Percentiles rank a stretch among this genome's conserved stretches.
Conservation (phyloP, 2,888 invertebrate species). For the Ormyrus labotus region DNA sequence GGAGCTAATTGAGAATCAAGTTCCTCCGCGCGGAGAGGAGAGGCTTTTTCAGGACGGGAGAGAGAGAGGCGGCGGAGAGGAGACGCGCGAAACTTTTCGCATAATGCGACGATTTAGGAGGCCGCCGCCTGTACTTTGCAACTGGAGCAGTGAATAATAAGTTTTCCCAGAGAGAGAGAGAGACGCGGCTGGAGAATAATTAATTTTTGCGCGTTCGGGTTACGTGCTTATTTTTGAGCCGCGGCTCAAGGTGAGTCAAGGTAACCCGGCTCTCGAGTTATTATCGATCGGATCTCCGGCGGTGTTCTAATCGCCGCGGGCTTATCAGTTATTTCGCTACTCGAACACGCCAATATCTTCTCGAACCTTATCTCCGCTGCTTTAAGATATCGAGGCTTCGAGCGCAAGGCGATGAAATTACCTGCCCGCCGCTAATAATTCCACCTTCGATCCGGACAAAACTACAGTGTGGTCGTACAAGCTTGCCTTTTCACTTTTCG, state of each 20-base stretch:
- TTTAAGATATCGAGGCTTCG: neutral
- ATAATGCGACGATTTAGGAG: slow-evolving; percentile 36
- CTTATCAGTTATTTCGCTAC: slow-evolving; percentile 33
- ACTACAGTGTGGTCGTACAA: too few relatives aligned
- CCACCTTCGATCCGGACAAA: too few relatives aligned
- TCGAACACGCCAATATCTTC: too few relatives aligned
- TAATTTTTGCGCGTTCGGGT: too few relatives aligned
- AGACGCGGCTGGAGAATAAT: too few relatives aligned
- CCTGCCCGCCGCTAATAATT: too few relatives aligned
- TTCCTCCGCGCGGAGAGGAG: too few relatives aligned
- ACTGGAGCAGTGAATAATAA: too few relatives aligned
- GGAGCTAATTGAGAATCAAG: too few relatives aligned
- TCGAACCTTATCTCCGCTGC: neutral
- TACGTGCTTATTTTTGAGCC: too few relatives aligned
- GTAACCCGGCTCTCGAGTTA: slow-evolving; percentile 6
- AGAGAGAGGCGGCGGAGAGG: neutral
- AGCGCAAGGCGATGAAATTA: too few relatives aligned
- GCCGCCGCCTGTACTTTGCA: neutral
- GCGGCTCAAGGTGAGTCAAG: slow-evolving; percentile 14
- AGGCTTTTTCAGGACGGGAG: slow-evolving; percentile 1
- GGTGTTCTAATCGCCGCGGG: neutral
- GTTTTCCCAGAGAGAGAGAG: neutral
- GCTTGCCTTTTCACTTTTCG: too few relatives aligned
- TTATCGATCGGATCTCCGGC: slow-evolving; percentile 21
- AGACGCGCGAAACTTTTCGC: slow-evolving; percentile 31